Conservation (phyloP, 2,888 invertebrate species). For the Eupithecia inturbata region DNA sequence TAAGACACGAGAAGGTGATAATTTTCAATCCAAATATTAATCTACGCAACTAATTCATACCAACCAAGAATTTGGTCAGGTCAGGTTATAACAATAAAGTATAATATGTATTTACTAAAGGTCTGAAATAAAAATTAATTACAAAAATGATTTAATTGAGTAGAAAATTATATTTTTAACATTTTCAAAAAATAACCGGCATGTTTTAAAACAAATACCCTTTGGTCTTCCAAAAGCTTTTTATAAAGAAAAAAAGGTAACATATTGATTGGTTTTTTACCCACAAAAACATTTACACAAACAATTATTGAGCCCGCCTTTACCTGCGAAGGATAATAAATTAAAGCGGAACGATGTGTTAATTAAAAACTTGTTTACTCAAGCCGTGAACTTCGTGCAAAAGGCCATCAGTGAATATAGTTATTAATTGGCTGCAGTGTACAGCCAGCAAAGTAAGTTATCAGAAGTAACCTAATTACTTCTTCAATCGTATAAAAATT, state of each 20-base stretch:
- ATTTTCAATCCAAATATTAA: too few species aligned
- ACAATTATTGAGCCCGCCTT: background rate
- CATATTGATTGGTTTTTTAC: background rate
- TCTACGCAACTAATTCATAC: too few species aligned
- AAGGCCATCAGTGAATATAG: slow-evolving; percentile 46
- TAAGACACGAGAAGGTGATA: too few species aligned
- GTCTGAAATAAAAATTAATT: too few species aligned
- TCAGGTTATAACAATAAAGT: too few species aligned
- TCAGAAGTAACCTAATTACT: too few species aligned
- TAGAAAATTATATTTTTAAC: too few species aligned
- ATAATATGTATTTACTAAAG: too few species aligned
- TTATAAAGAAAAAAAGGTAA: background rate
- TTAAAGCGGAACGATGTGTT: slow-evolving; percentile 47
- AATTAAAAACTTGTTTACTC: slow-evolving; percentile 60
- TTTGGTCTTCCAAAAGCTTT: background rate
- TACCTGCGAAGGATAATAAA: slow-evolving; percentile 41
- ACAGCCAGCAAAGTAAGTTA: background rate
- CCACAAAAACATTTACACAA: background rate
- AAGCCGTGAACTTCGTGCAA: slow-evolving; percentile 45
- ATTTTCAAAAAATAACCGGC: too few species aligned
- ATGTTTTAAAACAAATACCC: background rate
- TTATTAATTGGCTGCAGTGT: slow-evolving; percentile 47
- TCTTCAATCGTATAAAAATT: too few species aligned
- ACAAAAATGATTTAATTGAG: too few species aligned
- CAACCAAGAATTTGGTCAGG: too few species aligned